Base-by-base conservation (phyloP, 1,140 invertebrate genomes). In the Melitaea cinxia region DNA sequence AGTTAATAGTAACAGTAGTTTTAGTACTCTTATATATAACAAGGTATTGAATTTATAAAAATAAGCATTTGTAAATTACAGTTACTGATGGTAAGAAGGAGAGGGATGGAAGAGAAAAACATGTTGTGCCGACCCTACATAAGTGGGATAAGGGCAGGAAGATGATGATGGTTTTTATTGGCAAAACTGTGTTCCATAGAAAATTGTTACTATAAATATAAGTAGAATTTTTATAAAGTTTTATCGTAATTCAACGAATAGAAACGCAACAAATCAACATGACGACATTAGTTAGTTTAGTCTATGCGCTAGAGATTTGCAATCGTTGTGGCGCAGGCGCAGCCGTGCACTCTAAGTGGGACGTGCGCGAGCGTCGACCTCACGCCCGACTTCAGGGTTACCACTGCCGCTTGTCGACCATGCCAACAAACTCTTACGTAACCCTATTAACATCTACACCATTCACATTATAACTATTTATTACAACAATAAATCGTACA, bases 381-480 rank as follows among this genome's bases (percentile, higher is more conserved):
- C 81, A 37, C 82, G 84, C 61, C 80, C 86, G 82, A 77, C 82
- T 86, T 88, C 88, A 91, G 85, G 88, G 88, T 87, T 88, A 90
- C 68, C 72, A 60, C 45, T 63, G 70, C 63, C 73, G 56, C 68
- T 75, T 62, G 72, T 35, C 64, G 56, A 71, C 54, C 66, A 74
- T 69, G 61, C 73, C 60, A 70, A 64, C 64, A 55, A 60, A 77
- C 64, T 73, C 58, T 77, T 76, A 73, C 75, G 70, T 79, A 82
- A 82, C 74, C 42, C 35, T 50, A 66, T 73, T 72, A 68, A 75
- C 62, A 64, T 67, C 42, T 65, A 58, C 62, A 65, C 64, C 57
- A 69, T 72, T 65, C 57, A 73, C 33, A 65, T 65, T 55, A 61
- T 66, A 55, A 64, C 37, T 33, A 54, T 61, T 60, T 59, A 65